phyloP scores from a whole-genome alignment of 2,113 vertebrate species.

The Tragelaphus buxtoni region DNA sequence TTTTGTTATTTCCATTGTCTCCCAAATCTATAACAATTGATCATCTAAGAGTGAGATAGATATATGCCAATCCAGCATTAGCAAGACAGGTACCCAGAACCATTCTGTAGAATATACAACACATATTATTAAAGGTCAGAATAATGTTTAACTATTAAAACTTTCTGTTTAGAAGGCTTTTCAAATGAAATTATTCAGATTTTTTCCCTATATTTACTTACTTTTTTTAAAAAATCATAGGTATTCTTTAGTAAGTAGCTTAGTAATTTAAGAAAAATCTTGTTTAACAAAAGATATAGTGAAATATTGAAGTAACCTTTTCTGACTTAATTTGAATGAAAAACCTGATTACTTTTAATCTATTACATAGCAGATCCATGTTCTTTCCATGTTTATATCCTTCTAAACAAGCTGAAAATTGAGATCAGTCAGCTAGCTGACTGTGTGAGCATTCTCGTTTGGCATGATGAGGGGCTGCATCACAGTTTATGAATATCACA shows the following conservation, averaged over 20 bases:
- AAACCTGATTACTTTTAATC: constrained; percentile 71
- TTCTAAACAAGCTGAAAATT: constrained; percentile 77
- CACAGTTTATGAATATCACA: constrained; percentile 71
- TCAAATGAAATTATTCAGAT: not conserved
- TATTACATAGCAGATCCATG: constrained; percentile 67
- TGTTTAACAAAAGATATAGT: not conserved
- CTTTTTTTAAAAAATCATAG: not conserved
- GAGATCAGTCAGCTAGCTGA: constrained; percentile 71
- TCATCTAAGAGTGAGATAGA: not conserved
- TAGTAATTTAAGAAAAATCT: constrained; percentile 38
- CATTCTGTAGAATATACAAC: not conserved
- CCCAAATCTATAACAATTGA: not conserved
- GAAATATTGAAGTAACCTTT: not conserved
- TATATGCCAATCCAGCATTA: not conserved
- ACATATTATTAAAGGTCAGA: not conserved
- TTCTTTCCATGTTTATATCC: constrained; percentile 65
- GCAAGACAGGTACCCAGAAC: not conserved
- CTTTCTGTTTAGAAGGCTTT: not conserved
- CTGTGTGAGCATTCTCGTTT: constrained; percentile 79
- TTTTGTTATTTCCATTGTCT: not conserved
- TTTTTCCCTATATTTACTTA: not conserved
- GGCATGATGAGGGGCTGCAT: constrained; percentile 66
- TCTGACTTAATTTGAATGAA: constrained; percentile 64
- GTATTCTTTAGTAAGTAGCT: not conserved
- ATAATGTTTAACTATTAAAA: not conserved